Evolutionary conservation across 1,140 invertebrate genomes (phyloP), one percentile per base, ranked within the genome.

Genomic region (Asobara japonica): DNA sequence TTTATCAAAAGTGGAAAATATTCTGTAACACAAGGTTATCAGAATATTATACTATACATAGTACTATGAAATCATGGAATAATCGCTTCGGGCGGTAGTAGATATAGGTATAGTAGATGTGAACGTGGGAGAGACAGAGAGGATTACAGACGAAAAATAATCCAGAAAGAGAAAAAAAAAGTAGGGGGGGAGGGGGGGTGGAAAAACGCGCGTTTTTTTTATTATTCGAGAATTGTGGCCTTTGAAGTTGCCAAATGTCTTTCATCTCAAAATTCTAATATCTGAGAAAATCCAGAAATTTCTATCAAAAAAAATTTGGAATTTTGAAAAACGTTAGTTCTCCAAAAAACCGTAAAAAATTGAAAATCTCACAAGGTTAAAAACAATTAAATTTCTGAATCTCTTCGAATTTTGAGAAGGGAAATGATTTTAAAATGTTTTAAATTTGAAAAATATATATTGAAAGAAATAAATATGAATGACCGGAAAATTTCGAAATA

Each of bases 51-150:
- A n/a, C n/a, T n/a, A n/a, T n/a, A n/a, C n/a, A 79, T 71, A 70
- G 61, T 69, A 76, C 80, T 80, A 81, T 80, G 79, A 80, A 81
- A 81, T 81, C 79, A 80, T 76, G 79, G 76, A 80, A 81, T 74
- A 81, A 73, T 69, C 70, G 68, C 73, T 81, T 81, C 75, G 76
- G 74, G 70, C 69, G 73, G 74, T 76, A 81, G 80, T 80, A 78
- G 78, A 20, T 51, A 8, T 16, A 20, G 20, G 3, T 8, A 38
- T 38, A 38, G n/a, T n/a, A 10, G 36, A 11, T 33, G 16, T n/a
- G 6, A 45, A 65, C 1, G 31, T 3, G n/a, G 5, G 20, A 65
- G 22, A 65, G 5, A 11, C 4, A 41, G 13, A n/a, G 16, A 41
- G 3, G 38, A 41, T 41, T 13, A 41, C 11, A 45, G 41, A 45